Percentiles rank a stretch among this genome's conserved stretches.
phyloP scores from a whole-genome alignment of 53 echinoderm and acorn worm species.

The Astropecten irregularis region DNA sequence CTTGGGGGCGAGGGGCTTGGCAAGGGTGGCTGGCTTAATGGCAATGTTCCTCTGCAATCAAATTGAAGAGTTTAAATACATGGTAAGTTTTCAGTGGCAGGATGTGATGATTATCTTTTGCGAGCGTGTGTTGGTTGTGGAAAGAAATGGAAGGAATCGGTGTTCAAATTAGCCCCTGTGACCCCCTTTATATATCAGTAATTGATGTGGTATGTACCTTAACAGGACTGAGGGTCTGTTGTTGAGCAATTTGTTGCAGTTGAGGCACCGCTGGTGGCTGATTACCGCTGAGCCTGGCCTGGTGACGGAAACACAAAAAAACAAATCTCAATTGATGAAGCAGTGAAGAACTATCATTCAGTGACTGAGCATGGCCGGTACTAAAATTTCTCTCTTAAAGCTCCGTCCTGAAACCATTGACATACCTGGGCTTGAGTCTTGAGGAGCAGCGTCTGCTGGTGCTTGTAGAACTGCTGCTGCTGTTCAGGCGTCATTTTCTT shows the following conservation, averaged over 20 bases:
- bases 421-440: conserved; percentile 59
- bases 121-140: too few species aligned
- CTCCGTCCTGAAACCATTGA: too few species aligned
- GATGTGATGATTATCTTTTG: too few species aligned
- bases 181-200: too few species aligned
- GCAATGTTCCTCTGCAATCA: conserved; percentile 34
- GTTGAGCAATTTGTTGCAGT: conserved; percentile 9
- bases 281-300: conserved; percentile 4
- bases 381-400: too few species aligned
- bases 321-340: too few species aligned
- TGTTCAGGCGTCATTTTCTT: conserved; percentile 86
- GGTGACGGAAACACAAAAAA: background rate
- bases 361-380: too few species aligned
- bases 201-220: conserved; percentile 26
- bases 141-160: too few species aligned
- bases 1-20: background rate
- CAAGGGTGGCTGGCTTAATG: conserved; percentile 26
- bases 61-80: too few species aligned
- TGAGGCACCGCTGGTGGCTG: conserved; percentile 1
- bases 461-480: conserved; percentile 73
- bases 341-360: too few species aligned
- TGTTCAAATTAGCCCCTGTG: too few species aligned
- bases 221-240: background rate
- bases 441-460: conserved; percentile 69
- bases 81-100: background rate